Evolutionary conservation across 1,140 invertebrate species (phyloP).

Genomic region (Octopus sinensis): DNA sequence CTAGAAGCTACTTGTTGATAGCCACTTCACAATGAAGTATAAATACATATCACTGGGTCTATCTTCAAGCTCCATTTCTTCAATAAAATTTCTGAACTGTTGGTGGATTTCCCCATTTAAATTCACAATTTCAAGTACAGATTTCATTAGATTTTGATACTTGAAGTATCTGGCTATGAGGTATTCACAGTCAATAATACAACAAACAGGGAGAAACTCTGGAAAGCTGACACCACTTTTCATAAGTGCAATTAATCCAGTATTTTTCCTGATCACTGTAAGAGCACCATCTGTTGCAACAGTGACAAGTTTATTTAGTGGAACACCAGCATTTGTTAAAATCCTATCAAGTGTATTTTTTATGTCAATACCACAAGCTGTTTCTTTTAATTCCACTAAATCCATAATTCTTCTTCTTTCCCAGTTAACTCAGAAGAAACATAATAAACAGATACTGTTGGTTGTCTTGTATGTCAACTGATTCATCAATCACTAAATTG

Average conservation of each 20-base stretch:
- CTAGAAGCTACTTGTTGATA: no score
- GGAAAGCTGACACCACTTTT: neutral
- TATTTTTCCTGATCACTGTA: neutral
- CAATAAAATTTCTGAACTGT: neutral
- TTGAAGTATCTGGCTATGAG: neutral
- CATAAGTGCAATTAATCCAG: neutral
- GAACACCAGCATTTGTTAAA: neutral
- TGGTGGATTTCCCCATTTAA: neutral
- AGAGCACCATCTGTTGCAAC: neutral
- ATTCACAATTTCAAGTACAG: neutral
- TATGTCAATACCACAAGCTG: neutral
- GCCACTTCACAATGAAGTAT: no score
- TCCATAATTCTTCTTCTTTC: neutral
- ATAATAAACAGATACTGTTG: no score
- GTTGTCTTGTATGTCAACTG: no score
- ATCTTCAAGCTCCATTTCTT: neutral
- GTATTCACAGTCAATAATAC: neutral
- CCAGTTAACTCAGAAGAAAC: no score
- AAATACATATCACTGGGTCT: no score
- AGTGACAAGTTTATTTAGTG: neutral
- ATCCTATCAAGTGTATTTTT: neutral
- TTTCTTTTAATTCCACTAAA: constrained; percentile 8
- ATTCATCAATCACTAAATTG: no score
- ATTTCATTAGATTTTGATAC: neutral
- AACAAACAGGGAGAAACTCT: neutral